Evolutionary conservation across 2,888 invertebrate species (phyloP).

Genomic region (Agrypnus murinus): DNA sequence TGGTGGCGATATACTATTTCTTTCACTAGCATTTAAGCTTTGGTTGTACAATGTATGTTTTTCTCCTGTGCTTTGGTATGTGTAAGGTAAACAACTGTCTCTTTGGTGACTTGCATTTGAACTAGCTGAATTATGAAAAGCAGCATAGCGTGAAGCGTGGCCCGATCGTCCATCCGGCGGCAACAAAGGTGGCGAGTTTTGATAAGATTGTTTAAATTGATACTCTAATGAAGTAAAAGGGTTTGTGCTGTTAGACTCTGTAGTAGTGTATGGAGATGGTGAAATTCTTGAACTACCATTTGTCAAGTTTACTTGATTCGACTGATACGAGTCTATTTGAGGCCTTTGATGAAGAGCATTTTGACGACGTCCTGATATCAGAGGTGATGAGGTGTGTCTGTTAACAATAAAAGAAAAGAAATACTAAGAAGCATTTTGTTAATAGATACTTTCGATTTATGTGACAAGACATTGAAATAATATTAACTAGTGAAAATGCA

Average conservation of each 20-base stretch:
- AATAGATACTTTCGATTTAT: too few species aligned
- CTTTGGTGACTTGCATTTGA: conserved; percentile 56
- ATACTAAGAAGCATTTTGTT: conserved; percentile 4
- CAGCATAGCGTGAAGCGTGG: conserved; percentile 63
- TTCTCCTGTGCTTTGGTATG: conserved; percentile 60
- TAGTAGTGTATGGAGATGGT: conserved; percentile 36
- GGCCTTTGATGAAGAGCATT: conserved; percentile 57
- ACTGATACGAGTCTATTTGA: conserved; percentile 52
- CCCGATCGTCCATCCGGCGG: conserved; percentile 59
- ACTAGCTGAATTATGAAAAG: conserved; percentile 60
- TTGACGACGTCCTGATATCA: conserved; percentile 47
- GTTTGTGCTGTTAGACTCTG: conserved; percentile 42
- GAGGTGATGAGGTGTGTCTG: conserved; percentile 60
- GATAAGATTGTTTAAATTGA: conserved; percentile 51
- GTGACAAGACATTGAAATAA: too few species aligned
- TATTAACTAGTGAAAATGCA: too few species aligned
- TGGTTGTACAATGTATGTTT: conserved; percentile 52
- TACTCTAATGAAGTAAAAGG: conserved; percentile 45
- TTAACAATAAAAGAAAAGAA: conserved; percentile 24
- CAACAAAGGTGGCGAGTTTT: conserved; percentile 55
- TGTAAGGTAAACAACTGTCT: conserved; percentile 58
- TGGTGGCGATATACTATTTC: conserved; percentile 50
- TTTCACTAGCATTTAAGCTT: conserved; percentile 48
- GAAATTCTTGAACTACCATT: conserved; percentile 57
- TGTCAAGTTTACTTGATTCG: conserved; percentile 55